Percentiles rank a stretch among this genome's conserved stretches.
Conservation (phyloP, 2,797 vertebrate genomes). For the Hapalemur alaotrensis region DNA sequence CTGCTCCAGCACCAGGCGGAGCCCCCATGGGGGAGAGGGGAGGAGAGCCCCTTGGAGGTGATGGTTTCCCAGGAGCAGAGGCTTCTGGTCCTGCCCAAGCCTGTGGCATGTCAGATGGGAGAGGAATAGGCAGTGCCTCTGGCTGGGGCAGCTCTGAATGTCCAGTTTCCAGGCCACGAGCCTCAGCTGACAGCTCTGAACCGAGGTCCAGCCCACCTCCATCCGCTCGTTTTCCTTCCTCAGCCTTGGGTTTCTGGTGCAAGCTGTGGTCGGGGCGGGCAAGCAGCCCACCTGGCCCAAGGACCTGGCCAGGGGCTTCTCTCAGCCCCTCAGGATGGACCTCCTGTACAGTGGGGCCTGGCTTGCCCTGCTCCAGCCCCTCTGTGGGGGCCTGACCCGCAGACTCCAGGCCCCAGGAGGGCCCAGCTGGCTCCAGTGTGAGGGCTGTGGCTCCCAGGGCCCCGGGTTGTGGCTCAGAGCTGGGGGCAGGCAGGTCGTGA, state of each 20-base stretch:
- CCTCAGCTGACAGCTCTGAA: not conserved
- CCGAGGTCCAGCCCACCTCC: not conserved
- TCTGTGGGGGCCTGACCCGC: not conserved
- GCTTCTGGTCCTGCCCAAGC: not conserved
- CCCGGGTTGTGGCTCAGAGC: not conserved
- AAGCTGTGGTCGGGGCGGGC: not conserved
- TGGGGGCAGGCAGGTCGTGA: rapidly evolving
- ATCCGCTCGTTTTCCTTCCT: not conserved
- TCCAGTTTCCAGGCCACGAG: rapidly evolving
- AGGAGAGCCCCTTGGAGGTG: not conserved
- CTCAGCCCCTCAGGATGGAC: not conserved
- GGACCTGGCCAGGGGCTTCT: not conserved
- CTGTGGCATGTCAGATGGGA: not conserved
- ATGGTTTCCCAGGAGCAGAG: not conserved
- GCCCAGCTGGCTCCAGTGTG: not conserved
- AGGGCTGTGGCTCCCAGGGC: rapidly evolving
- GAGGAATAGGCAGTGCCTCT: not conserved
- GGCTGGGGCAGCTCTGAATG: not conserved
- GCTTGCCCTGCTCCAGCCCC: not conserved
- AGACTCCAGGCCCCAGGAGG: not conserved
- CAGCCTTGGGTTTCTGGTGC: not conserved
- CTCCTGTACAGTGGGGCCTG: not conserved
- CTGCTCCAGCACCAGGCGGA: not conserved
- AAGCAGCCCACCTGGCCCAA: not conserved
- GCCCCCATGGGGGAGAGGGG: rapidly evolving